These are phyloP conservation scores for Vombatus ursinus DNA, from an alignment of 2,113 vertebrate species.

Conservation along the genomic window DNA sequence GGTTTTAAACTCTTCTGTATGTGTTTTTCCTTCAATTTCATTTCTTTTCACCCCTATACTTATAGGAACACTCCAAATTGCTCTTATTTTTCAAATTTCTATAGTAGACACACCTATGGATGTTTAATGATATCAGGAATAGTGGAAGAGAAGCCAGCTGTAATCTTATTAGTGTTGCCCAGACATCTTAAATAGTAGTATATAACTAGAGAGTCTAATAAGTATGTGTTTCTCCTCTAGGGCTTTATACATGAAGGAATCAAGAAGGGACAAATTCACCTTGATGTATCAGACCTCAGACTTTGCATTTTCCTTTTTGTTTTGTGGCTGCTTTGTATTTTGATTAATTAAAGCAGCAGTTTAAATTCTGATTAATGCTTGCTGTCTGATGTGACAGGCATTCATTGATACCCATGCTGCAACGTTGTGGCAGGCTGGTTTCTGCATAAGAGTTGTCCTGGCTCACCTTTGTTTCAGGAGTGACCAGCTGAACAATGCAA, in stretches of 20 bases:
- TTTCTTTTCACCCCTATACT: conserved; percentile 39
- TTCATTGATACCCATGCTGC: not conserved
- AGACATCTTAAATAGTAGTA: not conserved
- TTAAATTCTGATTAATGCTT: conserved; percentile 14
- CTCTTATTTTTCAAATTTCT: conserved; percentile 56
- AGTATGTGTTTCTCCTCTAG: not conserved
- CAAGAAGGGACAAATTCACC: conserved; percentile 25
- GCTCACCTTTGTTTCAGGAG: not conserved
- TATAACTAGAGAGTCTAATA: conserved; percentile 13
- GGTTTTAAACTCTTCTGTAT: conserved; percentile 23
- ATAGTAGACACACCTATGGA: not conserved
- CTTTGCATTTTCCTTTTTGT: conserved; percentile 7
- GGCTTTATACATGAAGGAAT: conserved; percentile 19
- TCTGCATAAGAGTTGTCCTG: not conserved
- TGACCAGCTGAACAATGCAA: conserved; percentile 5
- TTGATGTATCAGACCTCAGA: not conserved
- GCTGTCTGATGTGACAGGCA: not conserved
- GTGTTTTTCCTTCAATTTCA: conserved; percentile 46
- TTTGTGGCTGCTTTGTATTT: conserved; percentile 12
- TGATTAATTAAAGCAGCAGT: conserved; percentile 50
- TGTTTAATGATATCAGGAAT: not conserved
- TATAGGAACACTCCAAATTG: conserved; percentile 27
- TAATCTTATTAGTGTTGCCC: conserved; percentile 1
- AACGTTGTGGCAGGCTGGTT: not conserved
- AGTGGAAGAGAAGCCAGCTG: not conserved